phyloP scores from a whole-genome alignment of 2,113 vertebrate species.

The Loxodonta africana region DNA sequence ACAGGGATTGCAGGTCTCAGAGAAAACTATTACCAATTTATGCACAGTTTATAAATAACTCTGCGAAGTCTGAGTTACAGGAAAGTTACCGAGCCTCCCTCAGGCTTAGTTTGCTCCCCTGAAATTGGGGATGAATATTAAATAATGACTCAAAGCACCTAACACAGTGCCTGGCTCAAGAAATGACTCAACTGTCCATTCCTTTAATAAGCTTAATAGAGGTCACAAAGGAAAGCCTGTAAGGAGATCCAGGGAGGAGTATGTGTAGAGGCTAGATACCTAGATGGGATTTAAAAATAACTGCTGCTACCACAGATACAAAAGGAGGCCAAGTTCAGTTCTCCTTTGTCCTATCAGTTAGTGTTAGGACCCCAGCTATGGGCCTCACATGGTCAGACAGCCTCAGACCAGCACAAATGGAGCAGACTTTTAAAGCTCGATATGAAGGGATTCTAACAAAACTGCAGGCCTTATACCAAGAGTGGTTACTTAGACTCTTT shows the following conservation, averaged over 20 bases:
- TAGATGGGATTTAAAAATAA: background rate
- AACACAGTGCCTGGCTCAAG: background rate
- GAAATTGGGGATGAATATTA: background rate
- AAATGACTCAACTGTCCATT: background rate
- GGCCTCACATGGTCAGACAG: background rate
- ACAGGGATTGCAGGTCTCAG: conserved; percentile 63
- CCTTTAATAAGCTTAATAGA: background rate
- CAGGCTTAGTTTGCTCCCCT: background rate
- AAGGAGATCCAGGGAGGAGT: background rate
- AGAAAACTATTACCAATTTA: conserved; percentile 70
- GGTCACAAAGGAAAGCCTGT: background rate
- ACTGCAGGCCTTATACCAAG: background rate
- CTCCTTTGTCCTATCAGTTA: background rate
- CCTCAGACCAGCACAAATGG: background rate
- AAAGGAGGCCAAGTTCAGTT: background rate
- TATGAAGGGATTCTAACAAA: background rate
- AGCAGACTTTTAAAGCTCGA: background rate
- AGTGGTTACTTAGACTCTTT: background rate
- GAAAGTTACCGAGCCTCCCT: background rate
- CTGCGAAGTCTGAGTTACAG: background rate
- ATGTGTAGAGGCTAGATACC: background rate
- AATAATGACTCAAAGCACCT: background rate
- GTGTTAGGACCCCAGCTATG: background rate
- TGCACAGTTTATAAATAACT: conserved; percentile 58
- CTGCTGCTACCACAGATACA: too few relatives aligned